Conservation (phyloP, 2,113 vertebrate species). For the Murina feae region DNA sequence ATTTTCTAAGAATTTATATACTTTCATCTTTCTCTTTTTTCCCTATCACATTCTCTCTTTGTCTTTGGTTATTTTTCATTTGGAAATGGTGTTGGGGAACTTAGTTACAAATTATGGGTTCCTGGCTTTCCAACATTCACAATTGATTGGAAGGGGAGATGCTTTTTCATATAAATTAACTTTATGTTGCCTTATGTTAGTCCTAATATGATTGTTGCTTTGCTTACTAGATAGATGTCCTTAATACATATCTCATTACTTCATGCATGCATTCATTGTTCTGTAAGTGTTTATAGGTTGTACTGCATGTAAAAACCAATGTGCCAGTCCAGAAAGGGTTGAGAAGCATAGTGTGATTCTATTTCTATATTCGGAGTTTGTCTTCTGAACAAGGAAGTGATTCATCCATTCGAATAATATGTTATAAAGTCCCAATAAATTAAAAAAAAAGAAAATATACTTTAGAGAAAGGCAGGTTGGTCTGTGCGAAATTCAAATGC, state of each 20-base stretch:
- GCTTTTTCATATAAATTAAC: constrained; percentile 33
- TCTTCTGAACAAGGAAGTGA: neutral
- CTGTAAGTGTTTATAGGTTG: neutral
- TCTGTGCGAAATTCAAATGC: neutral
- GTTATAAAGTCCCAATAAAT: neutral
- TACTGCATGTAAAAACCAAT: neutral
- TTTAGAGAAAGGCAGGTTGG: neutral
- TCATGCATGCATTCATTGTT: neutral
- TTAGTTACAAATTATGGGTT: neutral
- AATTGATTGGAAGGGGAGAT: neutral
- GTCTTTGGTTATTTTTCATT: neutral
- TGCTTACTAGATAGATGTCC: neutral
- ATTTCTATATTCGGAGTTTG: neutral
- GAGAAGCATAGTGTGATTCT: too few relatives aligned
- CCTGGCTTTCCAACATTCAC: neutral
- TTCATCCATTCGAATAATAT: neutral
- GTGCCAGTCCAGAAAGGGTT: neutral
- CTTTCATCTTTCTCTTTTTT: neutral
- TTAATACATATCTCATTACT: neutral
- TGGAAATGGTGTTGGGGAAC: neutral
- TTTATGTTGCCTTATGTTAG: neutral
- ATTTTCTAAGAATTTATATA: neutral
- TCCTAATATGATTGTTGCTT: constrained; percentile 24
- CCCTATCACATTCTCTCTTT: neutral
- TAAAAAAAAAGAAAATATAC: neutral